Base-by-base conservation (phyloP, 1,140 invertebrate genomes). In the Linepithema humile region DNA sequence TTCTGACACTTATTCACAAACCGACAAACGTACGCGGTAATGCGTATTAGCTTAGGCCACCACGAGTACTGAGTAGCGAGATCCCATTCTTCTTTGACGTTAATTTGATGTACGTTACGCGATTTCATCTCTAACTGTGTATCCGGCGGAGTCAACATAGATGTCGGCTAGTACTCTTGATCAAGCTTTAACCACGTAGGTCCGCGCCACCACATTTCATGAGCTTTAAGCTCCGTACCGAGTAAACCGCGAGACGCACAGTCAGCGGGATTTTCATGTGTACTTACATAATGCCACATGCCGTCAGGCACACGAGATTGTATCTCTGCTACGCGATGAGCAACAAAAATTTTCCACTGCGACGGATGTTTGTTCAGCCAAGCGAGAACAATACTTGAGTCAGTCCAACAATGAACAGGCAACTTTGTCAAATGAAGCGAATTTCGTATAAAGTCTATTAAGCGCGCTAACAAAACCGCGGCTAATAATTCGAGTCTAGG, bases 401-500 rank as follows among this genome's bases (percentile, higher is more conserved):
- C 23, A 0, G 55, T 57, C 55, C 29, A 60, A 3, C 57, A 60
- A 15, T 17, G 9, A 17, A 17, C 3, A 5, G 1, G 6, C 20
- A 0, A 10, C 0, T 1, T n/a, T 2, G 1, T 57, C 17, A 29
- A 5, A 26, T 60, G 0, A 1, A 60, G 29, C 5, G 57, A 15
- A 17, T 2, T 7, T 7, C n/a, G 15, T 2, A 59, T 9, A 35
- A 67, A 57, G 23, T 53, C 23, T 0, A 82, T 17, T 7, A 70
- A 17, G 0, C 40, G 35, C 6, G 38, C 7, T 1, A 82, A 6
- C 0, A 82, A 29, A 5, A 40, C n/a, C 0, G 55, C 78, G 2
- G 29, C 64, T 12, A 17, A 60, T 35, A 82, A 35, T 48, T 82
- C 78, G 1, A 82, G 50, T 4, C 55, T 7, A 0, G 78, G 78